Evolutionary conservation across 2,888 invertebrate genomes (phyloP).

Genomic region (Cerceris rybyensis): DNA sequence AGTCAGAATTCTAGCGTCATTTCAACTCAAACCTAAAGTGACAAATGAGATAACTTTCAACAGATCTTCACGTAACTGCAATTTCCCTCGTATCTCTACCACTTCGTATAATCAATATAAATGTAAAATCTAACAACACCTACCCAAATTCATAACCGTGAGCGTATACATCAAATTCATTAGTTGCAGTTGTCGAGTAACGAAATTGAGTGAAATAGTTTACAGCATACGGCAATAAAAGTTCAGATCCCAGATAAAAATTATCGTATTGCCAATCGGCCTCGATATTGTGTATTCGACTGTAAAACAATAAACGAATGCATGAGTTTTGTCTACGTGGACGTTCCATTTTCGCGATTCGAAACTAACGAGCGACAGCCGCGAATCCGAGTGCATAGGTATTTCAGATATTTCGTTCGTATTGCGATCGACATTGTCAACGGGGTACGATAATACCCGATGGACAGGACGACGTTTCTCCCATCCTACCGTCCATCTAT

Average conservation of each 20-base stretch:
- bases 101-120: no score
- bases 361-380: slow-evolving; percentile 48
- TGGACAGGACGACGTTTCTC: slow-evolving; percentile 17
- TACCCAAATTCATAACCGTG: neutral
- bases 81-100: no score
- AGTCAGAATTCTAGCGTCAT: no score
- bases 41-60: no score
- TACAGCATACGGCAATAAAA: neutral
- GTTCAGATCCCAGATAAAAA: slow-evolving; percentile 1
- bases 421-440: slow-evolving; percentile 53
- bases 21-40: no score
- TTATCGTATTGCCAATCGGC: slow-evolving; percentile 4
- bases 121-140: no score
- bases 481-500: slow-evolving; percentile 10
- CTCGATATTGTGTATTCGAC: slow-evolving; percentile 1
- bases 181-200: neutral
- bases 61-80: no score
- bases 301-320: slow-evolving; percentile 52
- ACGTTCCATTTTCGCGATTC: slow-evolving; percentile 51
- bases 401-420: slow-evolving; percentile 49
- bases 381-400: slow-evolving; percentile 36
- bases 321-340: slow-evolving; percentile 36
- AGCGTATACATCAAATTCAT: neutral
- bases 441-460: slow-evolving; percentile 43
- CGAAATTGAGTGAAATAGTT: neutral